Evolutionary conservation across 2,888 invertebrate species (phyloP).

Genomic region (Hydraecia micacea): DNA sequence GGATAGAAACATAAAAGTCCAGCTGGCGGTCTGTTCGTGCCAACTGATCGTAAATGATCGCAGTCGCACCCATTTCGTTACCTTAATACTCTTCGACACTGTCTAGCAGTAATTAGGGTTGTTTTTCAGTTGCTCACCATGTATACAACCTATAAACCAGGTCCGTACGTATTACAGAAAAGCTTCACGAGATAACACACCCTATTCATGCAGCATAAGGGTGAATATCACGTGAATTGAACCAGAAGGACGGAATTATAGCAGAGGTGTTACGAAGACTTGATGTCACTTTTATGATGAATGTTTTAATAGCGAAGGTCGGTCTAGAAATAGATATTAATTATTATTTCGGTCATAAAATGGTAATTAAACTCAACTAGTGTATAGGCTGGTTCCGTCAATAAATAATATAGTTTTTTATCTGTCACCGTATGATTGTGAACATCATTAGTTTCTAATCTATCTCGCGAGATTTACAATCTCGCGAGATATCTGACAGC

Average conservation of each 20-base stretch:
- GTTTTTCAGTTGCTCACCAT: constrained; percentile 61
- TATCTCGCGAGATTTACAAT: too few relatives aligned
- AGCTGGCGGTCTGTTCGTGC: constrained; percentile 65
- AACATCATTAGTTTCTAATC: neutral
- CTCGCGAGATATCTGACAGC: too few relatives aligned
- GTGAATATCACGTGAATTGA: neutral
- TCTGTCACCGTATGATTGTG: neutral
- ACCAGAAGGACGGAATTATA: neutral
- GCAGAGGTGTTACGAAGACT: neutral
- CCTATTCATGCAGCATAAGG: rapidly evolving
- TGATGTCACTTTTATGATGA: constrained; percentile 40
- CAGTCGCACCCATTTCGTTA: constrained; percentile 69
- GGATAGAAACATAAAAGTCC: constrained; percentile 22
- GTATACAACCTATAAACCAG: constrained; percentile 29
- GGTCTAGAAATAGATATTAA: constrained; percentile 46
- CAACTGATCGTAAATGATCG: constrained; percentile 63
- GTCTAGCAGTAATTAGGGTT: constrained; percentile 68
- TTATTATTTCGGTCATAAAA: constrained; percentile 5
- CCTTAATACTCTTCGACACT: constrained; percentile 64
- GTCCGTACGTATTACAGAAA: neutral
- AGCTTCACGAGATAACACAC: constrained; percentile 11
- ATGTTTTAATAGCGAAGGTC: constrained; percentile 58
- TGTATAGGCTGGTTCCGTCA: neutral
- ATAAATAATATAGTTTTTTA: constrained; percentile 18
- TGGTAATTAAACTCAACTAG: neutral